Conservation (phyloP, 1,140 invertebrate species). For the Pseudomyrmex flavicornis region DNA sequence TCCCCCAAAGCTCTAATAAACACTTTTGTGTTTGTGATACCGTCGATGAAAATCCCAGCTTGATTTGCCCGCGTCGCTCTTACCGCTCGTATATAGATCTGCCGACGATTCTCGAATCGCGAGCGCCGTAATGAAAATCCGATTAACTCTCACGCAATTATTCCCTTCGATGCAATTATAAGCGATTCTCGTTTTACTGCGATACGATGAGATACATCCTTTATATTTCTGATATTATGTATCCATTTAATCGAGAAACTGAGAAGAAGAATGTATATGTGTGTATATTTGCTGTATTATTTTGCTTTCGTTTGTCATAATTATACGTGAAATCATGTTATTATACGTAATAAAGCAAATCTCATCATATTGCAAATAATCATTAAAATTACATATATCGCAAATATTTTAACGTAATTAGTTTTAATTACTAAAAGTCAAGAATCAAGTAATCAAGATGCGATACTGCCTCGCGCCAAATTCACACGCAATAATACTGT, state of each 20-base stretch:
- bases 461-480: too few relatives aligned
- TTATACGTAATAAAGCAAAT: constrained; percentile 32
- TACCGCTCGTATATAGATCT: constrained; percentile 35
- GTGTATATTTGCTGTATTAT: constrained; percentile 30
- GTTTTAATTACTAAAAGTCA: too few relatives aligned
- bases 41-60: constrained; percentile 50
- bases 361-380: constrained; percentile 3
- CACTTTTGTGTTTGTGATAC: constrained; percentile 35
- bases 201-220: constrained; percentile 49
- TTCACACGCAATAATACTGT: too few relatives aligned
- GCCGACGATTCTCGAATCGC: constrained; percentile 60
- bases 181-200: constrained; percentile 64
- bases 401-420: too few relatives aligned
- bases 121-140: constrained; percentile 59
- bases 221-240: constrained; percentile 36
- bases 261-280: too few relatives aligned
- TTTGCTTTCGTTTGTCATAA: constrained; percentile 13
- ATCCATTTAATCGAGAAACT: constrained; percentile 38
- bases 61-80: constrained; percentile 37
- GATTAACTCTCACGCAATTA: constrained; percentile 70
- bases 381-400: neutral
- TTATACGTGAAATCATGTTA: constrained; percentile 17
- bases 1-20: constrained; percentile 59
- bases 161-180: constrained; percentile 62
- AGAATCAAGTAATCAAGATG: neutral